A percentile compares a stretch with the other conserved stretches of the same genome.
These are phyloP conservation scores for Metalampra italica DNA, from an alignment of 2,888 invertebrate species.

Conservation along the genomic window DNA sequence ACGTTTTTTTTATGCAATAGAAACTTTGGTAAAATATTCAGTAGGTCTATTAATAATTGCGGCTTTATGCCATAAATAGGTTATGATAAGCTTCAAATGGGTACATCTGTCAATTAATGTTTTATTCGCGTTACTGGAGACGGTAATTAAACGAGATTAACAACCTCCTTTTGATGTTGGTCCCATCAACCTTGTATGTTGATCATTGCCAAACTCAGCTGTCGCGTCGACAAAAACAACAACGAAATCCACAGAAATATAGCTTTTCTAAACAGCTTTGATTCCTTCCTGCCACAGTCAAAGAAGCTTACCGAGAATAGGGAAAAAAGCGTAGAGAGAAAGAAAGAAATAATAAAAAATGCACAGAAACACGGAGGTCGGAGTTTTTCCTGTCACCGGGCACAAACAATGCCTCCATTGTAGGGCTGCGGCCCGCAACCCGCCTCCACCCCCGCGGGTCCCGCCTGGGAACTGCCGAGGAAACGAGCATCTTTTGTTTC, in stretches of 20 bases:
- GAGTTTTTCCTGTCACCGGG: constrained; percentile 78
- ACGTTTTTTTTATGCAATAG: too few species aligned
- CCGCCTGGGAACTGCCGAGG: constrained; percentile 52
- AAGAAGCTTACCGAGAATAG: constrained; percentile 57
- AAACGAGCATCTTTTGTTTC: constrained; percentile 78
- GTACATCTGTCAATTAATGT: too few species aligned
- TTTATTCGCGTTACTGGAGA: too few species aligned
- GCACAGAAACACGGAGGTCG: constrained; percentile 77
- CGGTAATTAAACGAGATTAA: too few species aligned
- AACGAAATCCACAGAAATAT: constrained; percentile 33
- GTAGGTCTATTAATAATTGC: too few species aligned
- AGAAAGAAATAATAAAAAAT: constrained; percentile 74
- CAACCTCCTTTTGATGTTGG: neutral
- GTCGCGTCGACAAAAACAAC: neutral
- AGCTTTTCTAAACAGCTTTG: constrained; percentile 59
- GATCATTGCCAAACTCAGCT: constrained; percentile 7
- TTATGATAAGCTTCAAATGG: too few species aligned
- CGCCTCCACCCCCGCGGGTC: constrained; percentile 29
- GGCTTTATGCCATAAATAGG: too few species aligned
- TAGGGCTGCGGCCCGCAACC: constrained; percentile 39
- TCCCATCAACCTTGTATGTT: constrained; percentile 6
- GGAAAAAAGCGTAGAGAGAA: constrained; percentile 50
- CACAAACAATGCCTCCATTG: constrained; percentile 76
- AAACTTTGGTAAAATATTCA: too few species aligned
- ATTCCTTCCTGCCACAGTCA: constrained; percentile 62